A percentile compares a stretch with the other conserved stretches of the same genome.
Conservation (phyloP, 2,797 vertebrate species). For the Clarias platycephalus region DNA sequence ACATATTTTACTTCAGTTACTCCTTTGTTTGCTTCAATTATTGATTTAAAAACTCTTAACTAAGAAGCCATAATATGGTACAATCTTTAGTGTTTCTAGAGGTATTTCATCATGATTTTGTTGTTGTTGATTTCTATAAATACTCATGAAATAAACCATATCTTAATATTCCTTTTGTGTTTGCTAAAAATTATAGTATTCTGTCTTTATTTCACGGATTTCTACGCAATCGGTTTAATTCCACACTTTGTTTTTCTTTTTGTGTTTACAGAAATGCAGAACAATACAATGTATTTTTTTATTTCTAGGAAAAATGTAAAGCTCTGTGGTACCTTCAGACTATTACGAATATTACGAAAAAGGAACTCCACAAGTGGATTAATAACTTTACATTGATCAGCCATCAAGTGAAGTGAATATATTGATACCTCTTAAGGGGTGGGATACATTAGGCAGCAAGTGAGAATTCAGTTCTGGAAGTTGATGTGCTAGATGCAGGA, state of each 20-base stretch:
- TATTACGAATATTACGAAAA: not conserved
- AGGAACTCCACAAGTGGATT: not conserved
- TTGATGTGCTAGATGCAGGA: too few relatives aligned
- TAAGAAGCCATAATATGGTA: slow-evolving; percentile 51
- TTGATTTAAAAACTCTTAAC: slow-evolving; percentile 40
- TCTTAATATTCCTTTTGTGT: slow-evolving; percentile 43
- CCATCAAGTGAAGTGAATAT: too few relatives aligned
- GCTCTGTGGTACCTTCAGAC: not conserved
- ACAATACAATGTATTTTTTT: not conserved
- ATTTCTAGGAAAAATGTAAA: not conserved
- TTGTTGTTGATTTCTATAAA: slow-evolving; percentile 51
- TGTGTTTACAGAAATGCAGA: not conserved
- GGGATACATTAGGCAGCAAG: too few relatives aligned
- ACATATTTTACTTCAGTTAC: slow-evolving; percentile 37
- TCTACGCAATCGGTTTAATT: not conserved
- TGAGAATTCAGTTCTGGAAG: too few relatives aligned
- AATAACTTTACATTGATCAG: not conserved
- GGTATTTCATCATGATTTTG: slow-evolving; percentile 42
- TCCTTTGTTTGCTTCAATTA: slow-evolving; percentile 29
- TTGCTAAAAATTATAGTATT: slow-evolving; percentile 23
- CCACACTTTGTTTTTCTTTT: not conserved
- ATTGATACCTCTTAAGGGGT: too few relatives aligned
- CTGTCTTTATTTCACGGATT: slow-evolving; percentile 25
- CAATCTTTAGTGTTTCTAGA: slow-evolving; percentile 47
- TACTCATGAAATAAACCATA: slow-evolving; percentile 52